Percentiles rank a stretch among this genome's conserved stretches.
These are phyloP conservation scores for Anguilla pacifica DNA, from an alignment of 2,797 vertebrate species.

Conservation along the genomic window DNA sequence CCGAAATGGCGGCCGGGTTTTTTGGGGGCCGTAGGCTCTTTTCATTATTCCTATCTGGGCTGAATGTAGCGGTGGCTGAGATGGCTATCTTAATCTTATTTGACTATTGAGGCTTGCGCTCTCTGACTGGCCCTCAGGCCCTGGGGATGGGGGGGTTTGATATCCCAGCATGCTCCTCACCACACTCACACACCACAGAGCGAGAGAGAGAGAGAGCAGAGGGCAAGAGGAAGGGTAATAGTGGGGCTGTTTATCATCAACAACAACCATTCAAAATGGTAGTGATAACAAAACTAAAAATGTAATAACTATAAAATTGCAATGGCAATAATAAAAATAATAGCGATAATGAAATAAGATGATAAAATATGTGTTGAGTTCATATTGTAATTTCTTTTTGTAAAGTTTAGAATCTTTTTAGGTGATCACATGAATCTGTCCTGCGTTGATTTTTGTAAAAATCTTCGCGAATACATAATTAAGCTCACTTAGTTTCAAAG, in stretches of 20 bases:
- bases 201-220: neutral
- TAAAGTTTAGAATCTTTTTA: too few species aligned
- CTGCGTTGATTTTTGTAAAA: too few species aligned
- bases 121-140: slow-evolving; percentile 49
- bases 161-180: slow-evolving; percentile 3
- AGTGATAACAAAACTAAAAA: neutral
- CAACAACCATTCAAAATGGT: neutral
- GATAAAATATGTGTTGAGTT: too few species aligned
- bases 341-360: too few species aligned
- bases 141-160: slow-evolving; percentile 35
- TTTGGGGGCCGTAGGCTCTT: slow-evolving; percentile 62
- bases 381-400: too few species aligned
- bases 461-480: too few species aligned
- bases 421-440: too few species aligned
- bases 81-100: slow-evolving; percentile 75
- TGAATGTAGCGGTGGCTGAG: slow-evolving; percentile 67
- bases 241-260: neutral
- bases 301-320: too few species aligned
- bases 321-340: too few species aligned
- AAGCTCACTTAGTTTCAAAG: too few species aligned
- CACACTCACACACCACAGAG: neutral
- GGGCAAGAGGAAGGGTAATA: neutral
- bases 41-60: slow-evolving; percentile 69
- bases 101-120: slow-evolving; percentile 60
- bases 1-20: slow-evolving; percentile 46